A percentile compares a stretch with the other conserved stretches of the same genome.
These are phyloP conservation scores for Chaetorhynchus papuensis DNA, from an alignment of 2,113 vertebrate genomes.

Conservation along the genomic window DNA sequence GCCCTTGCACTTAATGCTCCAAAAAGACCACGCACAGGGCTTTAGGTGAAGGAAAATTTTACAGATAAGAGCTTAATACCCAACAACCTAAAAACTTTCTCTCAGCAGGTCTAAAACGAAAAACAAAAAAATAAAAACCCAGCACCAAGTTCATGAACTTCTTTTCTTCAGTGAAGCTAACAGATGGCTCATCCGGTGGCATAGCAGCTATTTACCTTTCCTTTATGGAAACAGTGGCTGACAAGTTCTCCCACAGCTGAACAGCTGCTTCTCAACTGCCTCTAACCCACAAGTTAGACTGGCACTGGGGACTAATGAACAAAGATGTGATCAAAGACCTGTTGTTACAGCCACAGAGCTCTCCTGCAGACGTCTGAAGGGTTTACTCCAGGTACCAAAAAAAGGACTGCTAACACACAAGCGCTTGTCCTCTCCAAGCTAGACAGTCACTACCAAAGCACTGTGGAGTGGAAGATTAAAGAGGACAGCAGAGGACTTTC, in stretches of 20 bases:
- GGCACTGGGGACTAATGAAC: not conserved
- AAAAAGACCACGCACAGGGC: accelerated
- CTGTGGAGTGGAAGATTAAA: not conserved
- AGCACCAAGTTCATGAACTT: not conserved
- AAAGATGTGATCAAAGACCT: not conserved
- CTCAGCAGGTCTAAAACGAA: not conserved
- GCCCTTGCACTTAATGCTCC: not conserved
- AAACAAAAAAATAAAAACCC: accelerated
- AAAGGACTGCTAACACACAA: not conserved
- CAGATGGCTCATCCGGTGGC: not conserved
- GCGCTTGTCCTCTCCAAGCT: not conserved
- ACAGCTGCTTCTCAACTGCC: not conserved
- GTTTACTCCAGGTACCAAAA: not conserved
- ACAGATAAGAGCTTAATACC: not conserved
- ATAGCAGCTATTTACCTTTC: not conserved
- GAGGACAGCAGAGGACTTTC: not conserved
- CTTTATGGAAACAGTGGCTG: not conserved
- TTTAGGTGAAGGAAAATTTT: not conserved
- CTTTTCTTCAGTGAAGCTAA: not conserved
- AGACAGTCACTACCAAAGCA: not conserved
- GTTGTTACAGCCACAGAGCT: not conserved
- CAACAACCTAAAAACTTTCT: not conserved
- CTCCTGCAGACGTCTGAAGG: not conserved
- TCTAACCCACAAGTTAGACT: not conserved
- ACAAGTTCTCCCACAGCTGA: not conserved